phyloP scores from a whole-genome alignment of 1,140 invertebrate species.

The Idris sp. region DNA sequence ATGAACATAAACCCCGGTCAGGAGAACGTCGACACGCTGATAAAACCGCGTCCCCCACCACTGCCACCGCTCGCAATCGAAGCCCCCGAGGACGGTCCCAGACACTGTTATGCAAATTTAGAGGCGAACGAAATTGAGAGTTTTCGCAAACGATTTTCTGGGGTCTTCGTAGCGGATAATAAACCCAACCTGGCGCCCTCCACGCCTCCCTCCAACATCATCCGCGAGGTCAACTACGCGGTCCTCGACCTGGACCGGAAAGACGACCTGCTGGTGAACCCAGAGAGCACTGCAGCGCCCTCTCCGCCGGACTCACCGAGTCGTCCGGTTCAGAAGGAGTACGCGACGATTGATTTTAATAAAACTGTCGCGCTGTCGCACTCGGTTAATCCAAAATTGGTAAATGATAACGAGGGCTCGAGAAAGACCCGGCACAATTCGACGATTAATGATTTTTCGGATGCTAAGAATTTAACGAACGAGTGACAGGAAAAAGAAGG shows the following conservation, averaged over 20 bases:
- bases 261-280: constrained; percentile 32
- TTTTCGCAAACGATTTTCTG: constrained; percentile 72
- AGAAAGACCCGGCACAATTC: constrained; percentile 84
- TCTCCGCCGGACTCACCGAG: constrained; percentile 79
- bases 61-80: constrained; percentile 62
- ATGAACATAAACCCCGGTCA: constrained; percentile 82
- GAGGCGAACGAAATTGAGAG: constrained; percentile 81
- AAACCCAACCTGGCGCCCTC: constrained; percentile 76
- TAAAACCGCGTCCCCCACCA: constrained; percentile 61
- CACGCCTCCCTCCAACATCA: constrained; percentile 70
- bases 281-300: constrained; percentile 46
- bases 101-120: constrained; percentile 83
- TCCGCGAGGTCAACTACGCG: constrained; percentile 86
- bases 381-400: constrained; percentile 79
- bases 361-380: constrained; percentile 92
- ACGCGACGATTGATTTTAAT: constrained; percentile 96
- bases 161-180: constrained; percentile 72
- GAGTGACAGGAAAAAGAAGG: no score
- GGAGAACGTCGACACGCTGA: constrained; percentile 50
- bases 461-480: constrained; percentile 80
- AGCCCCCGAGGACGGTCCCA: constrained; percentile 67
- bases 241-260: constrained; percentile 84
- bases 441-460: constrained; percentile 79
- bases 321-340: constrained; percentile 84
- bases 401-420: constrained; percentile 80